Evolutionary conservation across 2,888 invertebrate genomes (phyloP).

Genomic region (Parasteatoda lunata): DNA sequence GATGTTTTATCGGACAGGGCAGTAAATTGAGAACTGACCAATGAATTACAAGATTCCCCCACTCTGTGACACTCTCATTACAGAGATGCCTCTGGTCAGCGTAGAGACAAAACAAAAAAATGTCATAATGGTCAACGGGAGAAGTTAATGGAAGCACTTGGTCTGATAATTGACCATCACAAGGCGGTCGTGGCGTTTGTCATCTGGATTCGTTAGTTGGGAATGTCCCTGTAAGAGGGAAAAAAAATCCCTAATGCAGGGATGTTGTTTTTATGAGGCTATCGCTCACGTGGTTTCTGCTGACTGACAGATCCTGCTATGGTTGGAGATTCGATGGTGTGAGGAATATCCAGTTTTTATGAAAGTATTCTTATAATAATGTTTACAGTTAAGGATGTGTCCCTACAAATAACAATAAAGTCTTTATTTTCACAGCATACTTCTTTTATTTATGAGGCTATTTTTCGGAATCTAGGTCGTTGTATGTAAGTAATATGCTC

Average conservation of each 20-base stretch:
- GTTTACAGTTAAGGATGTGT: no score
- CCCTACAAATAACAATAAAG: no score
- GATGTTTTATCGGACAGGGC: slow-evolving; percentile 55
- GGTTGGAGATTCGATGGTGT: no score
- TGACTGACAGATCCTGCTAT: no score
- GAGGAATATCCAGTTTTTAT: no score
- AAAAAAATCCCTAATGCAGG: slow-evolving; percentile 26
- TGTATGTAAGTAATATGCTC: no score
- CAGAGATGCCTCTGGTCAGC: neutral
- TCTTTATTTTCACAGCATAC: no score
- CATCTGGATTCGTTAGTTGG: slow-evolving; percentile 32
- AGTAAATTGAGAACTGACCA: slow-evolving; percentile 52
- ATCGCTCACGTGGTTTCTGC: neutral
- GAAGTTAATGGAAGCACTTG: slow-evolving; percentile 57
- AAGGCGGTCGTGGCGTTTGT: slow-evolving; percentile 54
- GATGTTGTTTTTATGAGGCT: slow-evolving; percentile 1
- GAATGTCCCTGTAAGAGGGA: slow-evolving; percentile 9
- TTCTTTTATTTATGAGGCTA: no score
- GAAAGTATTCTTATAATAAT: no score
- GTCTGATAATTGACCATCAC: slow-evolving; percentile 61
- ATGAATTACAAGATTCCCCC: slow-evolving; percentile 52
- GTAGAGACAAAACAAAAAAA: slow-evolving; percentile 7
- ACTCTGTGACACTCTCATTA: slow-evolving; percentile 54
- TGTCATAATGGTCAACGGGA: slow-evolving; percentile 43
- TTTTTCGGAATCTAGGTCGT: no score